Evolutionary conservation across 2,113 vertebrate species (phyloP).

Genomic region (Cheilinus undulatus): DNA sequence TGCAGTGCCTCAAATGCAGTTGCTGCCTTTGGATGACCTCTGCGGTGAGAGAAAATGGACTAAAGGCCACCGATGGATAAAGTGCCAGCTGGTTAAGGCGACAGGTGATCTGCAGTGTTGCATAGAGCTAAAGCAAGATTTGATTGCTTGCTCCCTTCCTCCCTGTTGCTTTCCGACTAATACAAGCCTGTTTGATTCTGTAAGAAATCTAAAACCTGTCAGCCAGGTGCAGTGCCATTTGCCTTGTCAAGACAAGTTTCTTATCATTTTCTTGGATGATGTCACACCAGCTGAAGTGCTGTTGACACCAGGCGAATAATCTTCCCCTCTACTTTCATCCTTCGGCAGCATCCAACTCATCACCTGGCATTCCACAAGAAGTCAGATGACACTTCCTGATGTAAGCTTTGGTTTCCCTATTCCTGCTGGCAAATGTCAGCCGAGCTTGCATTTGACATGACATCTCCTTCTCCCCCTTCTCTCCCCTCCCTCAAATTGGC

Average conservation of each 20-base stretch:
- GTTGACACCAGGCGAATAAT: constrained; percentile 57
- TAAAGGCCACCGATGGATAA: constrained; percentile 55
- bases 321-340: constrained; percentile 54
- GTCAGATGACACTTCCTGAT: constrained; percentile 57
- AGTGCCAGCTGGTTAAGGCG: constrained; percentile 42
- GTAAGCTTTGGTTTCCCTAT: constrained; percentile 48
- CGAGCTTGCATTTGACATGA: constrained; percentile 42
- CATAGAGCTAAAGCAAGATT: constrained; percentile 28
- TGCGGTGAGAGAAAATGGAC: constrained; percentile 38
- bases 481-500: constrained; percentile 20
- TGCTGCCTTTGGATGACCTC: constrained; percentile 58
- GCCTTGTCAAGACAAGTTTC: constrained; percentile 22
- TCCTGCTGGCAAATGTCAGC: constrained; percentile 53
- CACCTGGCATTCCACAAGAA: constrained; percentile 53
- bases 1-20: constrained; percentile 28
- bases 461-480: neutral
- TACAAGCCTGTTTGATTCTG: constrained; percentile 27
- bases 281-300: constrained; percentile 31
- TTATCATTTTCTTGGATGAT: constrained; percentile 28
- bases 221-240: constrained; percentile 26
- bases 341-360: constrained; percentile 39
- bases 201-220: constrained; percentile 58
- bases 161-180: constrained; percentile 41
- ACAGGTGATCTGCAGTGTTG: constrained; percentile 49
- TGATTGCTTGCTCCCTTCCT: constrained; percentile 36